Conservation (phyloP, 2,888 invertebrate genomes). For the Cheilosia soror region DNA sequence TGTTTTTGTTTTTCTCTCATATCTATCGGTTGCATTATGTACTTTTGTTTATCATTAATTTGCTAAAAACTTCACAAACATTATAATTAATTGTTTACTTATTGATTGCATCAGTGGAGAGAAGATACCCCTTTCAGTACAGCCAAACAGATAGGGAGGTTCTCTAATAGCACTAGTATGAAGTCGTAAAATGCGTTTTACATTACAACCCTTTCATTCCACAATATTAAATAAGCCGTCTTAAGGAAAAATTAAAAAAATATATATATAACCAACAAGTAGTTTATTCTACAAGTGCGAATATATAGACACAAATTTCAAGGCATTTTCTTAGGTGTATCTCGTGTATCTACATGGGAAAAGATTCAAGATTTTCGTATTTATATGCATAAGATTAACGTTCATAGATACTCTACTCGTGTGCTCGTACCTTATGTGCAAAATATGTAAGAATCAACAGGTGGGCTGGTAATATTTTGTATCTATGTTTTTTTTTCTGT, state of each 20-base stretch:
- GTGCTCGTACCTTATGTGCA: conserved; percentile 64
- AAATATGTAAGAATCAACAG: conserved; percentile 68
- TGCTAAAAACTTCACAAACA: conserved; percentile 65
- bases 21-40: conserved; percentile 27
- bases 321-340: conserved; percentile 29
- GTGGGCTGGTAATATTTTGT: conserved; percentile 65
- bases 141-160: conserved; percentile 9
- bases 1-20: conserved; percentile 6
- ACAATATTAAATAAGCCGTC: background rate
- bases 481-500: conserved; percentile 35
- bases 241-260: conserved; percentile 1
- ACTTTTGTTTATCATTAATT: conserved; percentile 59
- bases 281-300: background rate
- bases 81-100: conserved; percentile 71
- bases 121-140: conserved; percentile 17
- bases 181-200: conserved; percentile 23
- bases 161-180: conserved; percentile 5
- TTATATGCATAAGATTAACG: conserved; percentile 33
- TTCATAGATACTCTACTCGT: conserved; percentile 13
- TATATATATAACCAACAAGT: background rate
- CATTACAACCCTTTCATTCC: conserved; percentile 4
- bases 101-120: conserved; percentile 65
- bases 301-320: conserved; percentile 8
- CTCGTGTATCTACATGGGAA: conserved; percentile 42
- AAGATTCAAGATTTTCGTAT: conserved; percentile 40